A percentile compares a stretch with the other conserved stretches of the same genome.
Conservation (phyloP, 2,113 vertebrate genomes). For the Tor tambroides region DNA sequence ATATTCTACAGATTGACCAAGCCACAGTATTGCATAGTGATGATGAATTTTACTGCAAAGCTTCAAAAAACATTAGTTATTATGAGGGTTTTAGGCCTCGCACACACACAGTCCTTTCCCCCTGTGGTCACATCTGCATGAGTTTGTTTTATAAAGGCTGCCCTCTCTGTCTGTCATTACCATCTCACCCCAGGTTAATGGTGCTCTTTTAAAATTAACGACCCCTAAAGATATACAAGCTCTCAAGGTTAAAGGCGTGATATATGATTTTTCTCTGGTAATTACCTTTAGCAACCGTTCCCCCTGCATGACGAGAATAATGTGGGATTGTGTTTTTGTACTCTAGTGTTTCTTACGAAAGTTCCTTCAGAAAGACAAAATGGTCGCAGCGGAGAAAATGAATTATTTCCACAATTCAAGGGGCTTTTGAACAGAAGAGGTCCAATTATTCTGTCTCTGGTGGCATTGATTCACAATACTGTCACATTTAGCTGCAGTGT, state of each 20-base stretch:
- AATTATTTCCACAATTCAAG: slow-evolving; percentile 27
- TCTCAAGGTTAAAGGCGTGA: slow-evolving; percentile 63
- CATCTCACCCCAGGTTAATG: slow-evolving; percentile 71
- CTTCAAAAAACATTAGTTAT: background rate
- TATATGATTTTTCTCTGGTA: slow-evolving; percentile 63
- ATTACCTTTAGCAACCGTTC: slow-evolving; percentile 46
- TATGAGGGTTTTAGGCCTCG: background rate
- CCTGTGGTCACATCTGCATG: slow-evolving; percentile 55
- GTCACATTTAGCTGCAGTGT: slow-evolving; percentile 39
- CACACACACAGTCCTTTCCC: slow-evolving; percentile 26
- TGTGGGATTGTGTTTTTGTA: slow-evolving; percentile 46
- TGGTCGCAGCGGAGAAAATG: slow-evolving; percentile 3
- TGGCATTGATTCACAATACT: slow-evolving; percentile 41
- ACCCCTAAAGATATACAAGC: slow-evolving; percentile 70
- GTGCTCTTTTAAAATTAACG: slow-evolving; percentile 73
- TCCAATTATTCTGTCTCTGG: slow-evolving; percentile 44
- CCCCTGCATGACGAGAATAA: slow-evolving; percentile 48
- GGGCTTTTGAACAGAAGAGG: slow-evolving; percentile 44
- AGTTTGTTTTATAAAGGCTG: slow-evolving; percentile 67
- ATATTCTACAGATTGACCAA: background rate
- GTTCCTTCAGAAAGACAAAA: slow-evolving; percentile 12
- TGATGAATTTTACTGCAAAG: background rate
- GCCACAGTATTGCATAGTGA: background rate
- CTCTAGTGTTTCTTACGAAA: slow-evolving; percentile 45
- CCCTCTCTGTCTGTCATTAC: slow-evolving; percentile 51